Evolutionary conservation across 2,113 vertebrate genomes (phyloP), one percentile per base, ranked within the genome.

Genomic region (Potamarius usumacintae): DNA sequence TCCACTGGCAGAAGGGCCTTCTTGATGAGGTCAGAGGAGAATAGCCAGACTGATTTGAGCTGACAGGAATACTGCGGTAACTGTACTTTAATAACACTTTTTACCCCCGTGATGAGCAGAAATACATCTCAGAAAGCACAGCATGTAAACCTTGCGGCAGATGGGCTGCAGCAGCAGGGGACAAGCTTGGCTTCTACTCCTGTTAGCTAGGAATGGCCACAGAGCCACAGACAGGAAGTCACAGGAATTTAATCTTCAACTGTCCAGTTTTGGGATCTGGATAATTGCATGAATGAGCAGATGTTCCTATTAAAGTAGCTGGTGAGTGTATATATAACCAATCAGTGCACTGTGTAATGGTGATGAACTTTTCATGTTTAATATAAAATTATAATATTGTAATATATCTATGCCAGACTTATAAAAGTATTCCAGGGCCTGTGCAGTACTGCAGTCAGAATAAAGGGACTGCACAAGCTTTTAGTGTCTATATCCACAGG

Each of bases 401-500:
- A 72, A 7, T 7, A 57, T 55, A 55, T 69, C 55, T 4, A 30
- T 30, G 8, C n/a, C 55, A 30, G 7, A 80, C 15, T 60, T 18
- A 60, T 20, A 1, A 80, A 55, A 18, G 7, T 58, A 15, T 57
- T 80, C 7, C 48, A 30, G 62, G 25, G 48, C n/a, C 25, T 69
- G 30, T 82, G 30, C 42, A 50, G 72, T 50, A 50, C 1, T 76
- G 15, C 53, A 30, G 48, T 20, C 57, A 52, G 57, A n/a, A 52
- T 50, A 86, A 65, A 53, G 42, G 0, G 10, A 55, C 9, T 69
- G 50, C 48, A 79, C 60, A 62, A 63, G 84, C 15, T 42, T 77
- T 55, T 12, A 81, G n/a, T 60, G 27, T 80, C 42, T 55, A 80
- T 88, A n/a, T 79, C 50, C 74, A 90, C 25, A 90, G 92, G 94